phyloP scores from a whole-genome alignment of 2,888 invertebrate genomes.

The Chaitophorus viminalis region DNA sequence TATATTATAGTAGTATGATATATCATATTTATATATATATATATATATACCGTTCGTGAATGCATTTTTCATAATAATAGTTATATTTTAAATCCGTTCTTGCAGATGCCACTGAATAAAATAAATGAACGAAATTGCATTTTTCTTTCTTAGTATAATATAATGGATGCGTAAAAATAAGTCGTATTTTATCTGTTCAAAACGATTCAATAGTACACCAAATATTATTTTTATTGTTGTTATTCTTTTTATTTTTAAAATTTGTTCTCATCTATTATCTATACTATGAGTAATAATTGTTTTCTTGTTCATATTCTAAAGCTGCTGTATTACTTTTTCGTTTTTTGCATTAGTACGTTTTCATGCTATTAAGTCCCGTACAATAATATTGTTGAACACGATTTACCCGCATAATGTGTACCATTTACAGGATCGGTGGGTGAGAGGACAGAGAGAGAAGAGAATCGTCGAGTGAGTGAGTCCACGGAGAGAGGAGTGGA shows the following conservation, averaged over 20 bases:
- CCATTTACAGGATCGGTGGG: conserved; percentile 16
- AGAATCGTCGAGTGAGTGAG: background rate
- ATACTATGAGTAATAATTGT: conserved; percentile 24
- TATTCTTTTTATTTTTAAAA: background rate
- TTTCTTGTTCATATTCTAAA: background rate
- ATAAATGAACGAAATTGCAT: background rate
- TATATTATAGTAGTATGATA: no score
- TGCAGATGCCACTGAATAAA: background rate
- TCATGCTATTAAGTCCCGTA: background rate
- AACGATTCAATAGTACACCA: no score
- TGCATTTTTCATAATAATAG: conserved; percentile 18
- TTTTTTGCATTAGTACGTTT: conserved; percentile 5
- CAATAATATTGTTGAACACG: conserved; percentile 11
- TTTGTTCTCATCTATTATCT: background rate
- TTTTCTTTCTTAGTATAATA: background rate
- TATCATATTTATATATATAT: no score
- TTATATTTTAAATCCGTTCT: background rate
- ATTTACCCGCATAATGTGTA: conserved; percentile 33
- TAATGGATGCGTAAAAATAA: background rate
- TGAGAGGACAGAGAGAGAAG: background rate
- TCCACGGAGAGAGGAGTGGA: background rate
- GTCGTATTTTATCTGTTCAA: background rate
- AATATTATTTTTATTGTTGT: no score
- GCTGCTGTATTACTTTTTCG: background rate
- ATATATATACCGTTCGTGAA: background rate